Conservation (phyloP, 30 jellyfish, hydroid and myxozoan species). For the Nemopilema nomurai region DNA sequence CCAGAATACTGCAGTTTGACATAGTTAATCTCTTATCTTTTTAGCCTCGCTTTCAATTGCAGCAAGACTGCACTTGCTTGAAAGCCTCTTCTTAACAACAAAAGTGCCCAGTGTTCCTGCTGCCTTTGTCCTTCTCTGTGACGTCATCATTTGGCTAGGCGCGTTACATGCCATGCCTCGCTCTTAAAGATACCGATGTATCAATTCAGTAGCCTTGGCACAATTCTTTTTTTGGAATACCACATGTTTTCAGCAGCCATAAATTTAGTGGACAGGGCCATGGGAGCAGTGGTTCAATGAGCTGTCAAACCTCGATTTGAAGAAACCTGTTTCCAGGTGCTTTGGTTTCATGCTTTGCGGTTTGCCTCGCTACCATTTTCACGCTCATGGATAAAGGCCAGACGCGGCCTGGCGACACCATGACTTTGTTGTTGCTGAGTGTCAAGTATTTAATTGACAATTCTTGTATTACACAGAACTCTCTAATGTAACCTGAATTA, state of each 20-base stretch:
- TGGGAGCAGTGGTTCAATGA: slow-evolving; percentile 16
- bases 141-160: too few species aligned
- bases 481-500: slow-evolving; percentile 37
- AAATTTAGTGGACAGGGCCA: slow-evolving; percentile 28
- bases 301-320: slow-evolving; percentile 45
- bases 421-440: slow-evolving; percentile 33
- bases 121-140: too few species aligned
- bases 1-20: too few species aligned
- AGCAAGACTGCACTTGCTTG: too few species aligned
- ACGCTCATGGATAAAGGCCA: slow-evolving; percentile 23
- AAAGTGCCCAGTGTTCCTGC: too few species aligned
- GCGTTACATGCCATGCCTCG: too few species aligned
- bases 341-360: slow-evolving; percentile 39
- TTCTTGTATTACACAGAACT: slow-evolving; percentile 33
- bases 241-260: slow-evolving; percentile 59
- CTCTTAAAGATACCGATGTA: slow-evolving; percentile 16
- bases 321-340: slow-evolving; percentile 36
- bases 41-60: too few species aligned
- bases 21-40: too few species aligned
- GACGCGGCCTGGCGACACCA: slow-evolving; percentile 51
- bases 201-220: neutral
- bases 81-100: too few species aligned
- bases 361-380: slow-evolving; percentile 1
- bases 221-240: slow-evolving; percentile 38
- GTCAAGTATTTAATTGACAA: slow-evolving; percentile 54